Conservation (phyloP, 2,888 invertebrate genomes). For the Salpingus planirostris region DNA sequence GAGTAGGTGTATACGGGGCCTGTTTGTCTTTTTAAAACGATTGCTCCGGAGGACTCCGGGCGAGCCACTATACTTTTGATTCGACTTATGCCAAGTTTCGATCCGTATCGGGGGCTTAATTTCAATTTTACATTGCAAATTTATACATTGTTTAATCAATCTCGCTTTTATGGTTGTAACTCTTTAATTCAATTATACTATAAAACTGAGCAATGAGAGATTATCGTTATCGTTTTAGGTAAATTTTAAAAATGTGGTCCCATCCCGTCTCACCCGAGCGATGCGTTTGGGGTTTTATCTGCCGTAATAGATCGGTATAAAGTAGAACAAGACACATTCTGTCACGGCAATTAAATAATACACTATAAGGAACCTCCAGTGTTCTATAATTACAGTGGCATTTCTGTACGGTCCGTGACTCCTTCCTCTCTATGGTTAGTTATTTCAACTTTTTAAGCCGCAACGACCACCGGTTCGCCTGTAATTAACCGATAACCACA, state of each 20-base stretch:
- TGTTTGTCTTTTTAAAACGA: no score
- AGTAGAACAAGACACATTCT: constrained; percentile 26
- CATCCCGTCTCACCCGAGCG: constrained; percentile 1
- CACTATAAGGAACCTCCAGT: constrained; percentile 21
- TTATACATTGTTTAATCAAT: no score
- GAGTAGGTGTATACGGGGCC: no score
- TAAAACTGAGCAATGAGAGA: no score
- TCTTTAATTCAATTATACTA: no score
- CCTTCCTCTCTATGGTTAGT: constrained; percentile 19
- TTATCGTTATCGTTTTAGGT: no score
- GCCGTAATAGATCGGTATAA: constrained; percentile 6
- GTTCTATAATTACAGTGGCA: constrained; percentile 30
- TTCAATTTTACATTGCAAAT: no score
- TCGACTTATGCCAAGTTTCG: no score
- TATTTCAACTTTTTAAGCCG: constrained; percentile 21
- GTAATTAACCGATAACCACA: constrained; percentile 19
- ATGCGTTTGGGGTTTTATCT: constrained; percentile 8
- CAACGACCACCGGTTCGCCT: constrained; percentile 20
- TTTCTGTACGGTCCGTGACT: constrained; percentile 30
- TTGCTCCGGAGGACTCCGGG: no score
- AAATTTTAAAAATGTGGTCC: constrained; percentile 2
- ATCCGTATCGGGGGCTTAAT: no score
- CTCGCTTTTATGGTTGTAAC: no score
- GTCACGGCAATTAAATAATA: constrained; percentile 35
- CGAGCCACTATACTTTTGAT: no score